These are phyloP conservation scores for Hemitrygon akajei DNA, from an alignment of 2,797 vertebrate species.

Conservation along the genomic window DNA sequence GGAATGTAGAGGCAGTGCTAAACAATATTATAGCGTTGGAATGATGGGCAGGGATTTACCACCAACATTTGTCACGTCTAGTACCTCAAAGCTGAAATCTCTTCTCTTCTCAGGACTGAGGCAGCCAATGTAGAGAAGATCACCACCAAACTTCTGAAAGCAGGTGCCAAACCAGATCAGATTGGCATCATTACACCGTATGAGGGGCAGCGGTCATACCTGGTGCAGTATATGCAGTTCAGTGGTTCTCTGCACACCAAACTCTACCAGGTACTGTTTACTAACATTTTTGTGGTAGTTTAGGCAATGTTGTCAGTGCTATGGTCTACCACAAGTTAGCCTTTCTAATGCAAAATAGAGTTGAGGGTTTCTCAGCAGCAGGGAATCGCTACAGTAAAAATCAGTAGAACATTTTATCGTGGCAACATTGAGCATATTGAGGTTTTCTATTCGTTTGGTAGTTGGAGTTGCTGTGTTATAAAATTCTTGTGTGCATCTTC, in stretches of 20 bases:
- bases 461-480: not conserved
- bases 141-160: constrained; percentile 90
- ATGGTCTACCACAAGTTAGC: not conserved
- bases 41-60: not conserved
- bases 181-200: constrained; percentile 97
- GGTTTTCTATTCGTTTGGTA: not conserved
- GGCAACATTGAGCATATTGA: not conserved
- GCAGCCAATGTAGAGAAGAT: constrained; percentile 98
- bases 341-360: not conserved
- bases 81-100: not conserved
- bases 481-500: constrained; percentile 1
- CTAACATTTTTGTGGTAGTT: not conserved
- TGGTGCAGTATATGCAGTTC: constrained; percentile 99
- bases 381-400: not conserved
- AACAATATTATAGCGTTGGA: not conserved
- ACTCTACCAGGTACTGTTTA: constrained; percentile 81
- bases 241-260: constrained; percentile 96
- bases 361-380: not conserved
- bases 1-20: not conserved
- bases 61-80: not conserved
- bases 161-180: constrained; percentile 93
- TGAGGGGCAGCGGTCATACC: constrained; percentile 91
- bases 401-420: not conserved
- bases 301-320: too few relatives aligned
- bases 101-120: constrained; percentile 71